Conservation (phyloP, 1,140 invertebrate species). For the Cephus cinctus region DNA sequence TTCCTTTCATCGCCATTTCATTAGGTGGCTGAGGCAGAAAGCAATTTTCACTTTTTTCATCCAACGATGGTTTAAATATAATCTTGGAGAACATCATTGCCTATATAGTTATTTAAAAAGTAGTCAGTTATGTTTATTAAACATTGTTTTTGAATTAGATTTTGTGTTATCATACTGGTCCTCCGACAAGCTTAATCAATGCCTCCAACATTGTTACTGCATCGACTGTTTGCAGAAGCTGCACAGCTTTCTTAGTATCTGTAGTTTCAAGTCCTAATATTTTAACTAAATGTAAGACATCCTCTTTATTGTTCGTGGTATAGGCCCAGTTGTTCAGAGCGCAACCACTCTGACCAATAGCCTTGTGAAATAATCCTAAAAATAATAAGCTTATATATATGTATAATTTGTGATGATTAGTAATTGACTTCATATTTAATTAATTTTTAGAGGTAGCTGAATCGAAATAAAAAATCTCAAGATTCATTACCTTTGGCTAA, state of each 20-base stretch:
- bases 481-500: too few relatives aligned
- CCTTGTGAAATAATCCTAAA: too few relatives aligned
- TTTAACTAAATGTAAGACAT: conserved; percentile 47
- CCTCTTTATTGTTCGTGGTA: too few relatives aligned
- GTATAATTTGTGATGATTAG: too few relatives aligned
- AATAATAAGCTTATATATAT: too few relatives aligned
- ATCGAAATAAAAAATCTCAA: too few relatives aligned
- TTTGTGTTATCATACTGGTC: not conserved
- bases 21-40: conserved; percentile 46
- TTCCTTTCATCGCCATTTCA: conserved; percentile 41
- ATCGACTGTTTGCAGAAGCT: conserved; percentile 50
- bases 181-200: not conserved
- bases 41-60: conserved; percentile 38
- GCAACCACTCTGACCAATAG: too few relatives aligned
- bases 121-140: not conserved
- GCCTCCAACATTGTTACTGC: conserved; percentile 14
- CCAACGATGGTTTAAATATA: conserved; percentile 33
- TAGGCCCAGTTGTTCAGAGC: too few relatives aligned
- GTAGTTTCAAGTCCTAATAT: conserved; percentile 47
- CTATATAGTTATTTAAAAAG: conserved; percentile 15
- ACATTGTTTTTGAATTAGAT: not conserved
- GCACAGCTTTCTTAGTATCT: conserved; percentile 44
- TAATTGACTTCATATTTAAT: too few relatives aligned
- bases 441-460: too few relatives aligned
- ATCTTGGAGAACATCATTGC: conserved; percentile 17